Conservation (phyloP, 2,113 vertebrate genomes). For the Caloenas nicobarica region DNA sequence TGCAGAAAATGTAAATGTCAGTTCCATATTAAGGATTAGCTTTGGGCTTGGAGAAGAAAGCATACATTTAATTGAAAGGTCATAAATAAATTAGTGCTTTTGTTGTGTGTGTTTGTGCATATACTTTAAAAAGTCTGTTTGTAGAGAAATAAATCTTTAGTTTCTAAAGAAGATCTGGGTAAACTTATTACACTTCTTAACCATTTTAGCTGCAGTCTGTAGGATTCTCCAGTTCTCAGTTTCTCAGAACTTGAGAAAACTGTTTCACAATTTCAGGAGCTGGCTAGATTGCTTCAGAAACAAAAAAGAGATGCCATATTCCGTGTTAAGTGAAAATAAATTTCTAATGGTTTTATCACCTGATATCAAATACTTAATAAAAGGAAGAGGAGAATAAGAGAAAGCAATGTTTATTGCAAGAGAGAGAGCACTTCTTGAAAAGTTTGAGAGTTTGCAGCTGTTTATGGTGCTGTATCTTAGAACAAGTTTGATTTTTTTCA, state of each 20-base stretch:
- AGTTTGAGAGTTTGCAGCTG: background rate
- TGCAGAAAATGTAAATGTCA: slow-evolving; percentile 25
- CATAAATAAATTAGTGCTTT: background rate
- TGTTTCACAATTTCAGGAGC: background rate
- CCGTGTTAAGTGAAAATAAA: background rate
- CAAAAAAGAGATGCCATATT: background rate
- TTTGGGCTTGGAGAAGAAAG: slow-evolving; percentile 16
- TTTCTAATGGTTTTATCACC: background rate
- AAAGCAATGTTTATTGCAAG: background rate
- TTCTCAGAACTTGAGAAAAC: background rate
- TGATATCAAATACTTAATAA: background rate
- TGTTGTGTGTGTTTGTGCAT: background rate
- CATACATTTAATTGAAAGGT: slow-evolving; percentile 18
- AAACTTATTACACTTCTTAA: background rate
- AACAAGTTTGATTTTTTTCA: background rate
- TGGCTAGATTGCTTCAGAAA: background rate
- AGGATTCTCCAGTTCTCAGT: background rate
- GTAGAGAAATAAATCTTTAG: background rate
- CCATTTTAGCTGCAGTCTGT: background rate
- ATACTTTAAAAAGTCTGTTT: background rate
- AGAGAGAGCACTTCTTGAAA: background rate
- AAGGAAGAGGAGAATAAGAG: background rate
- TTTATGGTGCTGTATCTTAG: background rate
- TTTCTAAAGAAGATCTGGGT: background rate
- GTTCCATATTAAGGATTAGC: slow-evolving; percentile 5